Base-by-base conservation (phyloP, 2,888 invertebrate genomes). In the Podotricha telesiphe region DNA sequence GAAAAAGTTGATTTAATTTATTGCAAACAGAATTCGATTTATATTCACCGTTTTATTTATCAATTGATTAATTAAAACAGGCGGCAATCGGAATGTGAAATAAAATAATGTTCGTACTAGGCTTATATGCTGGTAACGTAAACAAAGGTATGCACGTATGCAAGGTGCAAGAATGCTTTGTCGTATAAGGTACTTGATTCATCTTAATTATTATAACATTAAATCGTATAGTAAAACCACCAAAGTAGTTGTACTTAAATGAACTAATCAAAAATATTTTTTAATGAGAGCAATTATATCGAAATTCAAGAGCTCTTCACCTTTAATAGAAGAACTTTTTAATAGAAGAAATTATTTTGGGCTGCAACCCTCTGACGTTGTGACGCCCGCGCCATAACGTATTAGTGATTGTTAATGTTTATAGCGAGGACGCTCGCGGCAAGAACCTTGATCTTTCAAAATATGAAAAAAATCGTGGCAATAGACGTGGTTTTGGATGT, bases 11-110 rank as follows among this genome's bases (percentile, higher is more conserved):
- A 22, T 58, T 58, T 42, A 42, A 58, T 58, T 42, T 58, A 58
- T 40, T 56, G 37, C 40, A 58, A 20, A 42, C 42, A 42, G 40
- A 19, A 58, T 58, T 58, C 42, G 19, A 58, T 58, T 42, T 58
- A 42, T 42, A 42, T 58, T 58, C 40, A 42, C 40, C 4, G 20
- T n/a, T 53, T 42, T 42, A n/a, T 58, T 58, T 58, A n/a, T 22
- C 58, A 42, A 42, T 58, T 42, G 42, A 42, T 42, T 58, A 42
- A 58, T 58, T 58, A 42, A 58, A 58, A 42, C 40, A 42, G 58
- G 8, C 20, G 42, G 22, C 42, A 19, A n/a, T 22, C 40, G 8
- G 42, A 15, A 5, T 20, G 40, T 58, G 40, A 20, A 15, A n/a
- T 1, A 10, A 20, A 58, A 15, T 20, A 20, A 20, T 10, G n/a